Evolutionary conservation across 2,888 invertebrate species (phyloP).

Genomic region (Brachyopa scutellaris): DNA sequence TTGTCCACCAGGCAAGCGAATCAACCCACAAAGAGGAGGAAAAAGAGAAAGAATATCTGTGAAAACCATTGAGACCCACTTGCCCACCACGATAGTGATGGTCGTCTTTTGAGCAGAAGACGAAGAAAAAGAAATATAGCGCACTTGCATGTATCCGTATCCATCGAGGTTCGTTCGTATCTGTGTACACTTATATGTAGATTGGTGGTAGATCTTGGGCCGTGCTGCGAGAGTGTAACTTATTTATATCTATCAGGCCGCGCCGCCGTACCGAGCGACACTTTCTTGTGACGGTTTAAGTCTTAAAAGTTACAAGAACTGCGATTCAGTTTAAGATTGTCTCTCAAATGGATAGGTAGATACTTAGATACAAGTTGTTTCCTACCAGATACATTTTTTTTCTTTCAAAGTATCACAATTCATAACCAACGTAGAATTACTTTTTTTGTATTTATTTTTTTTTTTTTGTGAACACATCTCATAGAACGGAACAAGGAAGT

Average conservation of each 20-base stretch:
- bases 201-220: constrained; percentile 55
- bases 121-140: constrained; percentile 47
- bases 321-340: constrained; percentile 71
- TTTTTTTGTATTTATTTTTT: constrained; percentile 10
- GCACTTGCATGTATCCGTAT: constrained; percentile 46
- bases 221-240: constrained; percentile 51
- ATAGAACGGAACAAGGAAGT: constrained; percentile 61
- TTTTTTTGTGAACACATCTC: constrained; percentile 13
- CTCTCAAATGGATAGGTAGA: constrained; percentile 70
- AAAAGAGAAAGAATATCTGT: constrained; percentile 57
- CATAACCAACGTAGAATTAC: too few relatives aligned
- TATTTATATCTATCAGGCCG: constrained; percentile 60
- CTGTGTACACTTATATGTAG: constrained; percentile 34
- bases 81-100: constrained; percentile 26
- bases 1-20: constrained; percentile 40
- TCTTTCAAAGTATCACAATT: background rate
- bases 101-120: constrained; percentile 41
- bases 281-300: constrained; percentile 71
- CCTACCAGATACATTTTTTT: constrained; percentile 42
- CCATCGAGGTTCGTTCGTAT: constrained; percentile 41
- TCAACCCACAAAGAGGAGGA: constrained; percentile 40
- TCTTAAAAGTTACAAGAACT: constrained; percentile 71
- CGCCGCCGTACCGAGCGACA: constrained; percentile 51
- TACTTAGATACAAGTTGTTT: constrained; percentile 55
- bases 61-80: constrained; percentile 58